Conservation (phyloP, 1,140 invertebrate genomes). For the Pachypeltis micranthus region DNA sequence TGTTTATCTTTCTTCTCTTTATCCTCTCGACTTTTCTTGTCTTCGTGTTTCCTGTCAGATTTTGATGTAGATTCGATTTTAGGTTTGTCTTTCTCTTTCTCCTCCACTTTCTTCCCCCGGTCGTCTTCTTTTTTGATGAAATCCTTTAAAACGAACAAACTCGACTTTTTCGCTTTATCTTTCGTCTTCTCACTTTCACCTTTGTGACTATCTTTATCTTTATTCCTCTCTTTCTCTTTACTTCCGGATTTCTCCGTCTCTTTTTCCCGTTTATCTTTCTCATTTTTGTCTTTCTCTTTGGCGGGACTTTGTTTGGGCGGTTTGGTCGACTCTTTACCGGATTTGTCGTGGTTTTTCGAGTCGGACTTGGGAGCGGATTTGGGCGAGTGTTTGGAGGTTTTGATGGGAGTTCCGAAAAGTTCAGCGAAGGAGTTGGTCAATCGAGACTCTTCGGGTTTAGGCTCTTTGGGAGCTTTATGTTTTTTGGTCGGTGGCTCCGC, state of each 20-base stretch:
- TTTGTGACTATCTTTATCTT: slow-evolving; percentile 30
- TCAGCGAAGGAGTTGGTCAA: slow-evolving; percentile 55
- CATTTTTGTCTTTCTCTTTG: slow-evolving; percentile 42
- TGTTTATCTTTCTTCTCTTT: slow-evolving; percentile 32
- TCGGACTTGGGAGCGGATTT: slow-evolving; percentile 32
- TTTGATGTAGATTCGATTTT: neutral
- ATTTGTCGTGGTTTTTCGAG: slow-evolving; percentile 22
- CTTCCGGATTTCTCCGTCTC: slow-evolving; percentile 23
- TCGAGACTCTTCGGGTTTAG: slow-evolving; percentile 41
- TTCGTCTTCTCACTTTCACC: slow-evolving; percentile 31
- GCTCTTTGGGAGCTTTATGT: neutral
- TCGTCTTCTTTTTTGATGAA: slow-evolving; percentile 15
- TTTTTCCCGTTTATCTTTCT: slow-evolving; percentile 34
- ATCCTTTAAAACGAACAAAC: neutral
- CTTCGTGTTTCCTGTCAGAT: slow-evolving; percentile 21
- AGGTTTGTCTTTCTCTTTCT: slow-evolving; percentile 23
- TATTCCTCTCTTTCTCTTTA: slow-evolving; percentile 17
- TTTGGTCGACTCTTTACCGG: slow-evolving; percentile 23
- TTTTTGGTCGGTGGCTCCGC: neutral
- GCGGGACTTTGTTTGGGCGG: slow-evolving; percentile 37
- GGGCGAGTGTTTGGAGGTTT: slow-evolving; percentile 35
- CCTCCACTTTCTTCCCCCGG: slow-evolving; percentile 28
- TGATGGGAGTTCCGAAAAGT: slow-evolving; percentile 69
- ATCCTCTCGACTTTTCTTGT: slow-evolving; percentile 15
- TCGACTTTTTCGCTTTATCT: slow-evolving; percentile 28